Percentiles rank a stretch among this genome's conserved stretches.
These are phyloP conservation scores for Acanthosepion esculentum DNA, from an alignment of 2,888 invertebrate genomes.

Conservation along the genomic window DNA sequence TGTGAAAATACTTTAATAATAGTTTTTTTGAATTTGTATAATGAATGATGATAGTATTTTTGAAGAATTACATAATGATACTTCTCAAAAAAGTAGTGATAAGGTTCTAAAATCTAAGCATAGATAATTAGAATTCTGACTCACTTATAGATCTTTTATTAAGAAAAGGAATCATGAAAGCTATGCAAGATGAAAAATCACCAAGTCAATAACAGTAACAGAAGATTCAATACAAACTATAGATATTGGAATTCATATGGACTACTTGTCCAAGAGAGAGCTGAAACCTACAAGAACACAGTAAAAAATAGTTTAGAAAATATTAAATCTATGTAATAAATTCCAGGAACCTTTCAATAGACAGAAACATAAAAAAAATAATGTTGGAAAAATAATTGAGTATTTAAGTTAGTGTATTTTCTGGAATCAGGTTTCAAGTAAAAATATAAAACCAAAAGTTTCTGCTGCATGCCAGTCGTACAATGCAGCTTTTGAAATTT, in stretches of 20 bases:
- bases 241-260: neutral
- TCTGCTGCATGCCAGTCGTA: neutral
- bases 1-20: no score
- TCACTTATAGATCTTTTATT: neutral
- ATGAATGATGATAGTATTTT: no score
- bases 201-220: neutral
- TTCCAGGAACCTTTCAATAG: neutral
- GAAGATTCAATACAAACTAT: neutral
- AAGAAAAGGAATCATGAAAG: neutral
- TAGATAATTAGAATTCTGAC: no score
- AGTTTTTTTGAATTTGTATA: no score
- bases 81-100: no score
- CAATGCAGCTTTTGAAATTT: conserved; percentile 4
- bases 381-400: neutral
- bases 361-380: neutral
- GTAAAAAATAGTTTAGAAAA: neutral
- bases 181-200: neutral
- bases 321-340: neutral
- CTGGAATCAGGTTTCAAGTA: neutral
- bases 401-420: neutral
- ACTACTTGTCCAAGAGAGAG: neutral
- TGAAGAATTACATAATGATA: no score
- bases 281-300: neutral
- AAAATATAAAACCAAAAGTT: neutral
- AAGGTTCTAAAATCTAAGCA: no score